Evolutionary conservation across 2,113 vertebrate species (phyloP), one percentile per base, ranked within the genome.

Genomic region (Lota lota): DNA sequence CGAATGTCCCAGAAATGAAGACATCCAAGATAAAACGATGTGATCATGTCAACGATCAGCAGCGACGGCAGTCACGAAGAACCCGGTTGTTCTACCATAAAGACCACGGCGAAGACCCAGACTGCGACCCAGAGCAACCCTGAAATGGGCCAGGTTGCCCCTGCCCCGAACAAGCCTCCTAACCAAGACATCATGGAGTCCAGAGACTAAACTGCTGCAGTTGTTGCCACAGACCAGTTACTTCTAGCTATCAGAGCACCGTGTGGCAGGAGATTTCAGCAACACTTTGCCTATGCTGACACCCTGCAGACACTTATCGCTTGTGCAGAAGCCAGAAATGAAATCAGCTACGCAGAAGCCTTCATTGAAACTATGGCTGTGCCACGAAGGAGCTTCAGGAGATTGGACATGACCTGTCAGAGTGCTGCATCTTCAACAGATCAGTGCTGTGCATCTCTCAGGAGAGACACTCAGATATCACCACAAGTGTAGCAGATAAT

Each of bases 241-340:
- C 92, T 95, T 58, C 93, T 98, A 0, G 97, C 96, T 0, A 0
- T 99, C 73, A 78, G 93, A 0, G 93, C 91, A 0, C 95, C 95
- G 0, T 93, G 91, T 0, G 95, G 96, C 0, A 90, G 83, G n/a
- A 92, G 96, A 74, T 94, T 97, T 17, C 80, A 95, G 21, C 91
- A 81, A 10, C 79, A 67, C 56, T 98, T 98, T 88, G 78, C 87
- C 11, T 84, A 94, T 11, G 84, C 92, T 0, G 94, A 97, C 77
- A 89, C 86, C 1, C 82, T 98, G 17, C 85, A 79, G 22, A 73
- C 0, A 0, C 87, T 99, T 6, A 83, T 93, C 0, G 79, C 89
- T 0, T 84, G 89, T 51, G 94, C 94, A 0, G 95, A 96, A 59
- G 80, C 69, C 67, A 79, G 74, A 78, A 91, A 83, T 0, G 76